Percentiles rank a stretch among this genome's conserved stretches.
Conservation (phyloP, 2,888 invertebrate species). For the Lymantria monacha region DNA sequence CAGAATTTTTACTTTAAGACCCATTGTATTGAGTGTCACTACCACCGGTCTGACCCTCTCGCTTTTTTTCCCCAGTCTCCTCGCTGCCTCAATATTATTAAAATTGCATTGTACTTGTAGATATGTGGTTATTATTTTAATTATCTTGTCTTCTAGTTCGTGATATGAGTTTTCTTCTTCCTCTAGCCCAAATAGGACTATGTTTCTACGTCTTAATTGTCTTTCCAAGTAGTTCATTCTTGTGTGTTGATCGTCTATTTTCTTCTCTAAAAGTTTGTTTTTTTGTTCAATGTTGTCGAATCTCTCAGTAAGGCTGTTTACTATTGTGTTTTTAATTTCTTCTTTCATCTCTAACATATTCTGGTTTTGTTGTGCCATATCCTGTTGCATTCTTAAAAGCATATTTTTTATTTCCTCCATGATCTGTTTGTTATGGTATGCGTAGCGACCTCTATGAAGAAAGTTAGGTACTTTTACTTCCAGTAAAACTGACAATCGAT, state of each 20-base stretch:
- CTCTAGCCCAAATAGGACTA: conserved; percentile 4
- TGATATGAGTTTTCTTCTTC: conserved; percentile 23
- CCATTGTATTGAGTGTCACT: conserved; percentile 1
- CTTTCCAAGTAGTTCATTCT: conserved; percentile 8
- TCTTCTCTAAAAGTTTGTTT: neutral
- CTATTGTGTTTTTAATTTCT: conserved; percentile 1
- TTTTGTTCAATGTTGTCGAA: neutral
- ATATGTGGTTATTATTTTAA: conserved; percentile 23
- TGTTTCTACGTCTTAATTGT: conserved; percentile 6
- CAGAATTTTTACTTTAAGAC: neutral
- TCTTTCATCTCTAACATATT: neutral
- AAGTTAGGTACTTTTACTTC: too few species aligned
- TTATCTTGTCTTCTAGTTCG: conserved; percentile 33
- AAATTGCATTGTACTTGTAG: conserved; percentile 16
- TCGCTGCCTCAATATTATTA: conserved; percentile 14
- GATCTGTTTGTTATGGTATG: neutral
- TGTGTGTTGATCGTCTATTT: conserved; percentile 1
- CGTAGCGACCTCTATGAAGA: too few species aligned
- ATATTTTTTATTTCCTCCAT: neutral
- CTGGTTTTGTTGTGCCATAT: neutral
- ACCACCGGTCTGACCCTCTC: conserved; percentile 18
- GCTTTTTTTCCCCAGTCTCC: conserved; percentile 23
- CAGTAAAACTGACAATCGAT: too few species aligned
- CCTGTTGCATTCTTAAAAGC: neutral
- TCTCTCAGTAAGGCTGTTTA: neutral